Evolutionary conservation across 2,888 invertebrate species (phyloP).

Genomic region (Caenorhabditis sp.): DNA sequence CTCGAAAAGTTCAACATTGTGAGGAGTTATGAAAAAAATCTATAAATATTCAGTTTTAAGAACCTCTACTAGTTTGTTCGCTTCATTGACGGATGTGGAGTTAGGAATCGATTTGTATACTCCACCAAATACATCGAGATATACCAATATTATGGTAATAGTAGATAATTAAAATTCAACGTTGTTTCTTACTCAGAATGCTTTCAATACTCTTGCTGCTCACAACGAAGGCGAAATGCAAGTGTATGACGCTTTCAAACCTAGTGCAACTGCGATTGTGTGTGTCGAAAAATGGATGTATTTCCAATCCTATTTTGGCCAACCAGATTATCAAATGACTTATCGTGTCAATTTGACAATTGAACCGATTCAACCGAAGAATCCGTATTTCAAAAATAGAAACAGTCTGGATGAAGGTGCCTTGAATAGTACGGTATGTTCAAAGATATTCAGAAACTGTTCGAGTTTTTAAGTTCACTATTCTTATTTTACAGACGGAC

Average conservation of each 20-base stretch:
- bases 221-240: constrained; percentile 27
- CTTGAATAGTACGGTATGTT: constrained; percentile 3
- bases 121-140: constrained; percentile 18
- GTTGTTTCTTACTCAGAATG: constrained; percentile 16
- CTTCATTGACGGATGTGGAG: constrained; percentile 21
- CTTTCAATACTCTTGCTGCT: constrained; percentile 17
- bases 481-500: constrained; percentile 1
- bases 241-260: constrained; percentile 32
- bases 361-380: constrained; percentile 10
- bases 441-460: too few relatives aligned
- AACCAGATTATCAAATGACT: constrained; percentile 28
- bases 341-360: constrained; percentile 25
- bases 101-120: constrained; percentile 32
- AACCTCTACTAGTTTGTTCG: constrained; percentile 11
- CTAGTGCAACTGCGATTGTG: constrained; percentile 52
- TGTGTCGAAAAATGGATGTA: constrained; percentile 64
- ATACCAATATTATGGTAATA: constrained; percentile 11
- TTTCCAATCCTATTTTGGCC: constrained; percentile 55
- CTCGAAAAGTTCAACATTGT: constrained; percentile 22
- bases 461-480: too few relatives aligned
- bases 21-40: too few relatives aligned
- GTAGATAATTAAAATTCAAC: not conserved
- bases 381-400: not conserved
- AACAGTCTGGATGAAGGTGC: not conserved
- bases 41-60: not conserved